Conservation (phyloP, 2,888 invertebrate genomes). For the Eilema depressum region DNA sequence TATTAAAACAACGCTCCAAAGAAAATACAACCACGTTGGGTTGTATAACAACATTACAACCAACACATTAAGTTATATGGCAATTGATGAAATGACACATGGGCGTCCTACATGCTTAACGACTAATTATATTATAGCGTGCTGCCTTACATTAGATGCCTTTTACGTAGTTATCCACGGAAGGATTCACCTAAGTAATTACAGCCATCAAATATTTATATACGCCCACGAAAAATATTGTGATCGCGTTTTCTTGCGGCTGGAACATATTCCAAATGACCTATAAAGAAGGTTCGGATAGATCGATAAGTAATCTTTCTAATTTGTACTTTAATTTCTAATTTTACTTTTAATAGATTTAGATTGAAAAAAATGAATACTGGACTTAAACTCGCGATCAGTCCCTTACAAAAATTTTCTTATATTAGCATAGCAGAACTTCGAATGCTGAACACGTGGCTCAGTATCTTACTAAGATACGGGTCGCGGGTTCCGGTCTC, state of each 20-base stretch:
- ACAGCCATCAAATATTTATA: slow-evolving; percentile 12
- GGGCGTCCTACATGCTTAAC: slow-evolving; percentile 58
- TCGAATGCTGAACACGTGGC: no score
- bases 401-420: no score
- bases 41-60: background rate
- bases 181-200: slow-evolving; percentile 32
- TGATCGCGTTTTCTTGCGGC: background rate
- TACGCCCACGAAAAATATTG: background rate
- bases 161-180: slow-evolving; percentile 21
- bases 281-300: background rate
- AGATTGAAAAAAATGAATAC: no score
- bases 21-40: background rate
- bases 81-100: slow-evolving; percentile 50
- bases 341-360: no score
- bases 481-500: no score
- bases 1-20: background rate
- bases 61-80: slow-evolving; percentile 8
- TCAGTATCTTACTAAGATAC: no score
- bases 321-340: background rate
- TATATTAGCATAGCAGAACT: no score
- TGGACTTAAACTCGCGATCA: no score
- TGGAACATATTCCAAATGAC: background rate
- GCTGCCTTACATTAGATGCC: slow-evolving; percentile 57
- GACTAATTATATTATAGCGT: slow-evolving; percentile 73
- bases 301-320: slow-evolving; percentile 5